Base-by-base conservation (phyloP, 2,113 vertebrate species). In the Leucosticte australis region DNA sequence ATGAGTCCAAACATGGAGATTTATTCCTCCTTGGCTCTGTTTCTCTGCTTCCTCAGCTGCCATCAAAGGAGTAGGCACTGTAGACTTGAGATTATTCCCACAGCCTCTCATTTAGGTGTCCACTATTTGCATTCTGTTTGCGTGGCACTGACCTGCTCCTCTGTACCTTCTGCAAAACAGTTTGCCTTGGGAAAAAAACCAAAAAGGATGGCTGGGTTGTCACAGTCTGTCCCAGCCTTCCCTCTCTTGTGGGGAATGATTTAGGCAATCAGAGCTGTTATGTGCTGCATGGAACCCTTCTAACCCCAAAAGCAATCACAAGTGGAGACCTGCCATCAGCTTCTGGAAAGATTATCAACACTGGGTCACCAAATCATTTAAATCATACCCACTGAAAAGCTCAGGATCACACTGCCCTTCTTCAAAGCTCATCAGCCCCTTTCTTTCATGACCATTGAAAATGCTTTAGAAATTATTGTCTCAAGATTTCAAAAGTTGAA, bases 251-350 rank as follows among this genome's bases (percentile, higher is more conserved):
- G 2, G 7, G 18, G 2, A 35, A 53, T 26, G 15, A 26, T 31
- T 37, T 5, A 27, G 33, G 30, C 4, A 67, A 31, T 28, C n/a
- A 65, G 27, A 24, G 15, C 11, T 68, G 3, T 28, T 31, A 24
- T 0, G 0, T 6, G 11, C 9, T n/a, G 6, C 0, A 1, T 26
- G 63, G 24, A 67, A 11, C 12, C 24, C 10, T 65, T 64, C 49
- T 47, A 13, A 16, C 10, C 13, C 35, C 18, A 39, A 75, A 52
- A 68, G 6, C 7, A 59, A 63, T 14, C 30, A 33, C 12, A 71
- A 71, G 11, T 11, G 23, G 10, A 71, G 22, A 59, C 12, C 47
- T 17, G 6, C 9, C 41, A 41, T 27, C 35, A 83, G 9, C 44
- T 71, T 26, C 46, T 60, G 26, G 17, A 75, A 76, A 59, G 28